Evolutionary conservation across 2,797 vertebrate genomes (phyloP), one percentile per base, ranked within the genome.

Genomic region (Yasuhikotakia modesta): DNA sequence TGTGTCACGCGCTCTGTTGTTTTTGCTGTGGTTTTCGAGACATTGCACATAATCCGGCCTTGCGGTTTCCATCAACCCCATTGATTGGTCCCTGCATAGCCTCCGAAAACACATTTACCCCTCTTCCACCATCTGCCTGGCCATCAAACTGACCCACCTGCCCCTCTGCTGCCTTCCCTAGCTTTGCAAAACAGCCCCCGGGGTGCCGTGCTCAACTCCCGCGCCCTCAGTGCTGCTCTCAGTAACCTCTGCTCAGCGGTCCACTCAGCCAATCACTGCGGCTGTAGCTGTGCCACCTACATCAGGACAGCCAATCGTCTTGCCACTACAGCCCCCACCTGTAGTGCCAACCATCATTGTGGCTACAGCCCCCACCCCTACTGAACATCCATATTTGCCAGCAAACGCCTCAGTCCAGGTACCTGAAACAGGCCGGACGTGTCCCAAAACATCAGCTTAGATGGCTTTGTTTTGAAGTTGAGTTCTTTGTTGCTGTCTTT

Each of bases 391-490:
- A 32, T 92, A 94, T 89, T 92, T 92, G 87, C 90, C 93, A 86
- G 91, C 93, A 94, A 95, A 97, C 90, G 84, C 90, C 92, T 88
- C 89, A 63, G 92, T 95, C 87, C 94, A 98, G 97, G 97, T 98
- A 99, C 87, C 85, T 81, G 71, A 61, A 69, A 73, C 64, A 81
- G 79, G 68, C 53, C 64, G 67, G 77, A 78, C 55, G 17, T 55
- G 12, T 46, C 48, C 52, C 70, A 63, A 58, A 35, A n/a, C 45
- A 24, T 50, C 55, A 70, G 35, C 21, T n/a, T 50, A 68, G 53
- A 22, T 1, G 24, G 57, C 27, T 45, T 30, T 50, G 17, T 13
- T n/a, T 17, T 12, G 16, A 24, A 43, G 39, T 43, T 10, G n/a
- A 27, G n/a, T 24, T 30, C 5, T 60, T 16, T 60, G 6, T 16